Percentiles rank a stretch among this genome's conserved stretches.
Evolutionary conservation across 2,113 vertebrate species (phyloP).

Genomic region (Herpetotheres cachinnans): DNA sequence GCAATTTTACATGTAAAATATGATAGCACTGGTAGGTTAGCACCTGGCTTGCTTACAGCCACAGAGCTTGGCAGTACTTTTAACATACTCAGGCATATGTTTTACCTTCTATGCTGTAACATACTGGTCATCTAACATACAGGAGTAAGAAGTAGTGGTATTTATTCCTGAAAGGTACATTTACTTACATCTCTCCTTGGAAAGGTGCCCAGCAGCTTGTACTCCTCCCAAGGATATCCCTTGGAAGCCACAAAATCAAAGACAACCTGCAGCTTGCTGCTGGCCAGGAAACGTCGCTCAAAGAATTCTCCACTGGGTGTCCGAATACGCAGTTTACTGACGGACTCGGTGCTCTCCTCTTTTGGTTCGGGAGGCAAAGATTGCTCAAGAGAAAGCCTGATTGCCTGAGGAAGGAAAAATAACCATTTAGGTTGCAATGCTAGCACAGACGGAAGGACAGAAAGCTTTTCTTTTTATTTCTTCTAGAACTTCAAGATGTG

Average conservation of each 20-base stretch:
- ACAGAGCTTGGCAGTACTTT: neutral
- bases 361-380: constrained; percentile 90
- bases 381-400: constrained; percentile 94
- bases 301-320: constrained; percentile 96
- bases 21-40: neutral
- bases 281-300: constrained; percentile 93
- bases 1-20: neutral
- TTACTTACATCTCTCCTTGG: constrained; percentile 95
- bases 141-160: neutral
- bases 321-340: constrained; percentile 94
- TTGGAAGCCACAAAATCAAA: constrained; percentile 99
- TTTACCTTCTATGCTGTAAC: neutral
- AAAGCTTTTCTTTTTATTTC: neutral
- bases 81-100: neutral
- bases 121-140: neutral
- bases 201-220: constrained; percentile 98
- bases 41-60: neutral
- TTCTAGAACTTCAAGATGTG: constrained; percentile 34
- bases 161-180: neutral
- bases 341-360: constrained; percentile 87
- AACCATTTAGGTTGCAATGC: neutral
- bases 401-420: constrained; percentile 80
- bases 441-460: neutral
- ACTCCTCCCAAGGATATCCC: constrained; percentile 93
- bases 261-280: constrained; percentile 93